Conservation (phyloP, 1,140 invertebrate genomes). For the Cydia pomonella region DNA sequence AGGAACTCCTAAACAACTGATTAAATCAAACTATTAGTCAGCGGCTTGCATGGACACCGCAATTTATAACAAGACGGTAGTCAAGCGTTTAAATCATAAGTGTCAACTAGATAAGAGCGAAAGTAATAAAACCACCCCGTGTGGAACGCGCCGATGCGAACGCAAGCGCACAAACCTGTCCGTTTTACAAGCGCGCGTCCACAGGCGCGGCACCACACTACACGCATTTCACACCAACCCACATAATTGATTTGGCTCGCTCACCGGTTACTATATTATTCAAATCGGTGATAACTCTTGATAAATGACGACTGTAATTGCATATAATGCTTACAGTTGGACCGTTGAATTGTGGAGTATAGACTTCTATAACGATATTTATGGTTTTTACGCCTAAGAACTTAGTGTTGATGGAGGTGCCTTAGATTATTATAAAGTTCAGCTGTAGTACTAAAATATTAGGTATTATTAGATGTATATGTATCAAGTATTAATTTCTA, state of each 20-base stretch:
- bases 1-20: slow-evolving; percentile 10
- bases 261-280: slow-evolving; percentile 36
- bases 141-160: slow-evolving; percentile 6
- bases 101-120: slow-evolving; percentile 30
- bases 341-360: slow-evolving; percentile 31
- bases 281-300: slow-evolving; percentile 45
- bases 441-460: neutral
- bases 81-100: slow-evolving; percentile 28
- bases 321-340: slow-evolving; percentile 41
- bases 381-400: neutral
- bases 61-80: slow-evolving; percentile 25
- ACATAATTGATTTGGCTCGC: slow-evolving; percentile 32
- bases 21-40: slow-evolving; percentile 30
- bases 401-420: neutral
- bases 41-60: slow-evolving; percentile 22
- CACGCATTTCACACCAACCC: slow-evolving; percentile 31
- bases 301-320: slow-evolving; percentile 46
- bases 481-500: no score
- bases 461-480: neutral
- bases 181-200: slow-evolving; percentile 2
- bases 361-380: slow-evolving; percentile 45
- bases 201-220: slow-evolving; percentile 28
- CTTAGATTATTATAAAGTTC: neutral
- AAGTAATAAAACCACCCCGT: slow-evolving; percentile 29
- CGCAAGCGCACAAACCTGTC: slow-evolving; percentile 28